Percentiles rank a stretch among this genome's conserved stretches.
These are phyloP conservation scores for Pelodiscus sinensis DNA, from an alignment of 2,113 vertebrate genomes.

Conservation along the genomic window DNA sequence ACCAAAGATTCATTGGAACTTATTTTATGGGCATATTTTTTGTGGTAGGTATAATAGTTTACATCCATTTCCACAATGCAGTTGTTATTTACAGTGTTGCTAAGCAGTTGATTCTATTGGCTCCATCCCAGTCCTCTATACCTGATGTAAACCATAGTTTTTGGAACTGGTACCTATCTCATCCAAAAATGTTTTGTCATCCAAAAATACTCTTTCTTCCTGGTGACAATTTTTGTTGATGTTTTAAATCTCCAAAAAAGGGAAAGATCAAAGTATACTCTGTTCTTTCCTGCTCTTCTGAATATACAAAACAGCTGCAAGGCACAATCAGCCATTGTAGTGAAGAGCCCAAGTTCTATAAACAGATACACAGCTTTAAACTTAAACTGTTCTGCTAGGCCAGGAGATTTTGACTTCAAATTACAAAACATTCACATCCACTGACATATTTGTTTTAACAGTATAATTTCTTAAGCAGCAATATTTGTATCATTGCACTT, in stretches of 20 bases:
- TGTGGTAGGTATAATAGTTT: slow-evolving; percentile 59
- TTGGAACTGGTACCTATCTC: slow-evolving; percentile 31
- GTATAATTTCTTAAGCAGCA: slow-evolving; percentile 54
- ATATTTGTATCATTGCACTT: slow-evolving; percentile 5
- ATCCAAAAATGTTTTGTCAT: slow-evolving; percentile 67
- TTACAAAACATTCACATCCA: slow-evolving; percentile 50
- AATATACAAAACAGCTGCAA: slow-evolving; percentile 74
- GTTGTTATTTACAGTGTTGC: slow-evolving; percentile 35
- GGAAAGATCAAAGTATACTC: slow-evolving; percentile 77
- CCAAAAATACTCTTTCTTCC: slow-evolving; percentile 68
- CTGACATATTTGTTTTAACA: slow-evolving; percentile 50
- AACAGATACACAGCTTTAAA: slow-evolving; percentile 65
- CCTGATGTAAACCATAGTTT: slow-evolving; percentile 50
- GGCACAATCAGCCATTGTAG: slow-evolving; percentile 77
- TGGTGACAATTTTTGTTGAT: slow-evolving; percentile 75
- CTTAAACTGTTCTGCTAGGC: slow-evolving; percentile 47
- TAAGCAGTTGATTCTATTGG: slow-evolving; percentile 49
- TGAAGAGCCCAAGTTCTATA: slow-evolving; percentile 69
- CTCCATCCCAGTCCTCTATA: background rate
- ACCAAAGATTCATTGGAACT: slow-evolving; percentile 34
- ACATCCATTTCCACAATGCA: slow-evolving; percentile 52
- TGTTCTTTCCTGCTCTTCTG: slow-evolving; percentile 72
- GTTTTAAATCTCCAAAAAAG: slow-evolving; percentile 76
- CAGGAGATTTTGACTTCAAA: slow-evolving; percentile 68
- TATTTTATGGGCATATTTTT: slow-evolving; percentile 44